A percentile compares a stretch with the other conserved stretches of the same genome.
phyloP scores from a whole-genome alignment of 2,888 invertebrate species.

The Hypomecis punctinalis region DNA sequence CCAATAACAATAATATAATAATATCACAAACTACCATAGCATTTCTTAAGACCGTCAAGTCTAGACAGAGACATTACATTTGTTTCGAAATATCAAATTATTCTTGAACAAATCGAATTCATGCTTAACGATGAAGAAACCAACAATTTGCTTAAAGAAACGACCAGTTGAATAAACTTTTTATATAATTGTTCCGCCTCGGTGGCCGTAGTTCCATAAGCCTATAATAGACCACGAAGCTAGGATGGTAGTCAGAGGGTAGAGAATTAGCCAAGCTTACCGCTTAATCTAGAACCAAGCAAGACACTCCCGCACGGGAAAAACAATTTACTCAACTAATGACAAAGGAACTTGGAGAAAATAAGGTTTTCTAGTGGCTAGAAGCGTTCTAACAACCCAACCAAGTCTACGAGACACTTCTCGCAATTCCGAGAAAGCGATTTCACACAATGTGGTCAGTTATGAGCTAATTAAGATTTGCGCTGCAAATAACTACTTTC shows the following conservation, averaged over 20 bases:
- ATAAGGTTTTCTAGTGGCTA: conserved; percentile 56
- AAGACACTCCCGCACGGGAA: conserved; percentile 63
- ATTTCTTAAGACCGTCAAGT: not conserved
- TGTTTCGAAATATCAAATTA: not conserved
- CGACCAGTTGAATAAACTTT: conserved; percentile 3
- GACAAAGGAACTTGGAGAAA: conserved; percentile 66
- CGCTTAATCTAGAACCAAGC: conserved; percentile 68
- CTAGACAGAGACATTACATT: not conserved
- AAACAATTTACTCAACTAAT: conserved; percentile 73
- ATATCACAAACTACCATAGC: not conserved
- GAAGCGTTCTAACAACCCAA: conserved; percentile 44
- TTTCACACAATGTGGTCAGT: conserved; percentile 42
- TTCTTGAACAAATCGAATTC: not conserved
- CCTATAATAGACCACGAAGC: conserved; percentile 51
- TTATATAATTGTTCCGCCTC: conserved; percentile 38
- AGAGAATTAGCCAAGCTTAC: conserved; percentile 63
- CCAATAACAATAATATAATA: not conserved
- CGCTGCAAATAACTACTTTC: conserved; percentile 19
- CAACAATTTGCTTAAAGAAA: not conserved
- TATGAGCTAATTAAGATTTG: conserved; percentile 48
- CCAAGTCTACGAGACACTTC: conserved; percentile 39
- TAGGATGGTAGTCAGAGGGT: conserved; percentile 41
- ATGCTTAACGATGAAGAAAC: not conserved
- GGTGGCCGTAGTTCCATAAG: conserved; percentile 44
- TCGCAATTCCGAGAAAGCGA: conserved; percentile 44